phyloP scores from a whole-genome alignment of 2,888 invertebrate genomes.

The Tachina fera region DNA sequence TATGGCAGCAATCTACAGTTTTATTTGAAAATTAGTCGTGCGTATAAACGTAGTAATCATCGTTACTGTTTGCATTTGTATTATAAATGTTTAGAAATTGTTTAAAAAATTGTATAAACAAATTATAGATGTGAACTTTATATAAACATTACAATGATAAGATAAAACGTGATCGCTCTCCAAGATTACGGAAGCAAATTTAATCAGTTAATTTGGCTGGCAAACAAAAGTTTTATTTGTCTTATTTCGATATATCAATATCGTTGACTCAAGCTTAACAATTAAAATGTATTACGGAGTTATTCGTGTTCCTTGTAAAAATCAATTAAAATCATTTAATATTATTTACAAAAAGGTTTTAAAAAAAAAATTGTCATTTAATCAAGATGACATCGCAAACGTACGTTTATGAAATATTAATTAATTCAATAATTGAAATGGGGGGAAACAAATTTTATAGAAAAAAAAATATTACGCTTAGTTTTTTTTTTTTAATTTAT shows the following conservation, averaged over 20 bases:
- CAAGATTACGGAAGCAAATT: not conserved
- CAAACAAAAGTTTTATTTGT: not conserved
- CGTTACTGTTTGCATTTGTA: no score
- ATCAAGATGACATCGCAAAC: slow-evolving; percentile 10
- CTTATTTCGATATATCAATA: not conserved
- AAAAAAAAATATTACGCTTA: not conserved
- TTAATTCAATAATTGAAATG: slow-evolving; percentile 15
- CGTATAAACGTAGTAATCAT: no score
- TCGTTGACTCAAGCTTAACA: not conserved
- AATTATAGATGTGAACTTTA: not conserved
- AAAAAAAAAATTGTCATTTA: slow-evolving; percentile 3
- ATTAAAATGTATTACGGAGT: not conserved
- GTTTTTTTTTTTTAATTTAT: not conserved
- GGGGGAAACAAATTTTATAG: not conserved
- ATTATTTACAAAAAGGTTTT: slow-evolving; percentile 11
- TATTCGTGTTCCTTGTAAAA: slow-evolving; percentile 2
- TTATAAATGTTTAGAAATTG: no score
- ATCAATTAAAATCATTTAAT: slow-evolving; percentile 31
- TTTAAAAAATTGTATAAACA: not conserved
- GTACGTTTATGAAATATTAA: slow-evolving; percentile 45
- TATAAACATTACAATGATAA: not conserved
- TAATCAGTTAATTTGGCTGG: not conserved
- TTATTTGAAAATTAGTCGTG: no score
- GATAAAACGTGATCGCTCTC: not conserved
- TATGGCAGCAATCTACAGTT: no score